These are phyloP conservation scores for Coptodon rendalli DNA, from an alignment of 2,113 vertebrate species.

Conservation along the genomic window DNA sequence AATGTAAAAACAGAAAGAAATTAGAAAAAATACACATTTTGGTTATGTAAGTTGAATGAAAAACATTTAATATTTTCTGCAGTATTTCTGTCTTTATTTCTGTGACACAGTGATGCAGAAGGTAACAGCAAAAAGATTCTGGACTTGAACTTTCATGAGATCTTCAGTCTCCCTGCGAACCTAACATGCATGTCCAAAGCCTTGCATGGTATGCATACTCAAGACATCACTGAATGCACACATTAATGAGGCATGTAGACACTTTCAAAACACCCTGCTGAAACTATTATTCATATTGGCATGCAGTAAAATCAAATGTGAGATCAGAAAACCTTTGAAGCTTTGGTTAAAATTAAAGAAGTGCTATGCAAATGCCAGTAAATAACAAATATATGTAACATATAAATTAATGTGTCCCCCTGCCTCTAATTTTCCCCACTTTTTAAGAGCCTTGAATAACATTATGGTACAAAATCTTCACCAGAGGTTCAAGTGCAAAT, in stretches of 20 bases:
- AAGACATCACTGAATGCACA: background rate
- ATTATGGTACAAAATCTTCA: background rate
- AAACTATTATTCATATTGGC: accelerated
- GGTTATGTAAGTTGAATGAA: background rate
- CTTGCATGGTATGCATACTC: background rate
- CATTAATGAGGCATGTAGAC: background rate
- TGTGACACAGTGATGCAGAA: accelerated
- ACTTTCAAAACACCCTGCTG: background rate
- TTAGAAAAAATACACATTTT: background rate
- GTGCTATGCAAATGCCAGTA: background rate
- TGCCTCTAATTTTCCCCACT: background rate
- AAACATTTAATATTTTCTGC: background rate
- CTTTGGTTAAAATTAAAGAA: background rate
- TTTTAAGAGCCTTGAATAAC: background rate
- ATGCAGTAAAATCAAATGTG: background rate
- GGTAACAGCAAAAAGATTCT: background rate
- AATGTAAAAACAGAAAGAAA: background rate
- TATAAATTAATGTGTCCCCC: background rate
- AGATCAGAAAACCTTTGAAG: background rate
- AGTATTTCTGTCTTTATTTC: background rate
- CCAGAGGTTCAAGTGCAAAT: background rate
- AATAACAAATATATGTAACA: background rate
- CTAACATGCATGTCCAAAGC: background rate
- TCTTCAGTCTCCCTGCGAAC: background rate
- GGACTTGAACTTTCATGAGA: background rate